A percentile compares a stretch with the other conserved stretches of the same genome.
Conservation (phyloP, 2,888 invertebrate genomes). For the Tenthredo scrophulariae region DNA sequence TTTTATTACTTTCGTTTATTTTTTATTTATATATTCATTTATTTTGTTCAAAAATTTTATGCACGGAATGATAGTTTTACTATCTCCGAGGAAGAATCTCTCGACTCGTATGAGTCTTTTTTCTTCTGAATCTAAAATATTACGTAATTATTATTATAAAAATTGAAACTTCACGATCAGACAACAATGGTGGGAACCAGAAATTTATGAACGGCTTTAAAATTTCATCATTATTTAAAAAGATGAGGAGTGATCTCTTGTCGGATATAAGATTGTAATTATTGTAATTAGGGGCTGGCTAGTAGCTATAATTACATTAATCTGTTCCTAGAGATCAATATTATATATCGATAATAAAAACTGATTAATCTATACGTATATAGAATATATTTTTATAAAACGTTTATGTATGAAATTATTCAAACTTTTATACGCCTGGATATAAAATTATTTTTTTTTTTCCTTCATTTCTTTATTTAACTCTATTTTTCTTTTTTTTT, state of each 20-base stretch:
- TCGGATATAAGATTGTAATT: conserved; percentile 7
- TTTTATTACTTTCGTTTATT: too few species aligned
- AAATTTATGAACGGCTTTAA: background rate
- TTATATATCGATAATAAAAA: background rate
- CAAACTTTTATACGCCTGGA: background rate
- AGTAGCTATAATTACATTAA: conserved; percentile 11
- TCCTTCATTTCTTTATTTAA: too few species aligned
- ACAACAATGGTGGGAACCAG: background rate
- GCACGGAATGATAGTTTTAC: background rate
- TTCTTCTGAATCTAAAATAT: background rate
- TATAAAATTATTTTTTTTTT: background rate
- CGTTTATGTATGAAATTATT: background rate
- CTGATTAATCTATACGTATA: background rate
- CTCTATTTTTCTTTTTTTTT: background rate
- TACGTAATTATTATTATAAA: background rate
- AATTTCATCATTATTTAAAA: background rate
- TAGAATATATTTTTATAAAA: background rate
- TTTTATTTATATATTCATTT: too few species aligned
- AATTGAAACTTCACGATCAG: background rate
- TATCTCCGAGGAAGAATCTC: background rate
- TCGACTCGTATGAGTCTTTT: background rate
- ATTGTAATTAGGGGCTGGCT: conserved; percentile 16
- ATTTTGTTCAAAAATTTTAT: background rate
- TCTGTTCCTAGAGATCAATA: conserved; percentile 3
- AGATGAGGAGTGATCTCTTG: background rate